Base-by-base conservation (phyloP, 2,797 vertebrate genomes). In the Serranus cabrilla region DNA sequence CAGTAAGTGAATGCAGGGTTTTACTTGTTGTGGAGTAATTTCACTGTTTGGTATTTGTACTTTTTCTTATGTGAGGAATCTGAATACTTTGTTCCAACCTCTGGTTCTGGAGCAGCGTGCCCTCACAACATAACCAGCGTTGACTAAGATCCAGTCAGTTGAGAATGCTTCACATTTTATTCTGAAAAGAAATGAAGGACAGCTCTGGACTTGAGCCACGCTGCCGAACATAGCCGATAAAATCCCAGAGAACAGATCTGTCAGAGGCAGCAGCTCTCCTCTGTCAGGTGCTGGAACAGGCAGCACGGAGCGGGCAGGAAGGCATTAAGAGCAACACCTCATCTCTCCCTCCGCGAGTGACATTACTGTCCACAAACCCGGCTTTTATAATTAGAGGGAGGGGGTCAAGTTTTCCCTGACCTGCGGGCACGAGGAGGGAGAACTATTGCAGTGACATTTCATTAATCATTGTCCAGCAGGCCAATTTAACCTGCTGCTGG, bases 391-490 rank as follows among this genome's bases (percentile, higher is more conserved):
- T 39, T 3, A 46, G 7, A 54, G 9, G 4, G 16, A 5, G 5
- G 6, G 10, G 42, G 59, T 56, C 72, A 7, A 25, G 27, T 21
- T 39, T 65, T 17, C 20, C 18, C 57, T 66, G 56, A 69, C 72
- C 66, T 37, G 60, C 9, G 25, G 65, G 23, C 55, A 65, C 17
- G 47, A 76, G 57, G 47, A 40, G 65, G 0, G 31, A 63, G 55
- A 86, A 40, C n/a, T 23, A 43, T 67, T 50, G 12, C 46, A 4
- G 62, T 12, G 46, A 71, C 54, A 57, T 51, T 75, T 82, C 61
- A 81, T 87, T 81, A 83, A 82, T 83, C 83, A 75, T 59, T 76
- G 70, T 68, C 68, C 49, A 78, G 18, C 2, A 9, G 69, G 50
- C 49, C 18, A 67, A 14, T 68, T 66, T 40, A 63, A 71, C 68